A percentile compares a stretch with the other conserved stretches of the same genome.
phyloP scores from a whole-genome alignment of 2,888 invertebrate species.

The Rugalucina vietnamica region DNA sequence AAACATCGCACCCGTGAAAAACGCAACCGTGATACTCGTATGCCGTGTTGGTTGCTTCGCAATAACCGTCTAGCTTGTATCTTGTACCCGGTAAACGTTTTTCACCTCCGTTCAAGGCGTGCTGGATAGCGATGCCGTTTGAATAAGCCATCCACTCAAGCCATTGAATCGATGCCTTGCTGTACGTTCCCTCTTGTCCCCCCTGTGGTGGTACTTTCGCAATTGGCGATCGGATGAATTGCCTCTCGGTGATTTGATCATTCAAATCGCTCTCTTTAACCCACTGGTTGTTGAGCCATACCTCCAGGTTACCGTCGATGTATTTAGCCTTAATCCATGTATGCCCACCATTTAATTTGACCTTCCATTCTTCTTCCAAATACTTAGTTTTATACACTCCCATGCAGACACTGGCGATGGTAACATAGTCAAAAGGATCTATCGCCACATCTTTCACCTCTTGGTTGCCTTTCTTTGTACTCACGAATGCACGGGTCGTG shows the following conservation, averaged over 20 bases:
- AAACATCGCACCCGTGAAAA: constrained; percentile 37
- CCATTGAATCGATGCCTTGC: constrained; percentile 47
- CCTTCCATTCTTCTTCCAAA: constrained; percentile 24
- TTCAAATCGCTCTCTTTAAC: background rate
- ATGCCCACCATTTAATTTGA: constrained; percentile 8
- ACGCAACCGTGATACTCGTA: constrained; percentile 34
- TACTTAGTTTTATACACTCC: constrained; percentile 33
- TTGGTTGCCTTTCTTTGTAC: background rate
- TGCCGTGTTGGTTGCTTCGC: constrained; percentile 17
- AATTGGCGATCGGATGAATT: constrained; percentile 38
- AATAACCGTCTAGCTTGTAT: constrained; percentile 35
- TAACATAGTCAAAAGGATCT: constrained; percentile 44
- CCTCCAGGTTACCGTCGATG: background rate
- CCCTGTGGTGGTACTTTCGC: constrained; percentile 49
- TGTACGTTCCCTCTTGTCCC: constrained; percentile 39
- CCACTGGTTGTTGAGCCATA: background rate
- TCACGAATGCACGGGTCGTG: background rate
- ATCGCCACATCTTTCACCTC: constrained; percentile 25
- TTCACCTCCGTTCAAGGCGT: constrained; percentile 34
- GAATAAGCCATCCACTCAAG: constrained; percentile 34
- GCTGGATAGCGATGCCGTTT: constrained; percentile 3
- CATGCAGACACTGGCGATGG: constrained; percentile 47
- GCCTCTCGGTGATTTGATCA: constrained; percentile 1
- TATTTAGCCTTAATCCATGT: constrained; percentile 10
- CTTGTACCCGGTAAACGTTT: constrained; percentile 20